Evolutionary conservation across 1,140 invertebrate genomes (phyloP).

Genomic region (Paraescarpia echinospica): DNA sequence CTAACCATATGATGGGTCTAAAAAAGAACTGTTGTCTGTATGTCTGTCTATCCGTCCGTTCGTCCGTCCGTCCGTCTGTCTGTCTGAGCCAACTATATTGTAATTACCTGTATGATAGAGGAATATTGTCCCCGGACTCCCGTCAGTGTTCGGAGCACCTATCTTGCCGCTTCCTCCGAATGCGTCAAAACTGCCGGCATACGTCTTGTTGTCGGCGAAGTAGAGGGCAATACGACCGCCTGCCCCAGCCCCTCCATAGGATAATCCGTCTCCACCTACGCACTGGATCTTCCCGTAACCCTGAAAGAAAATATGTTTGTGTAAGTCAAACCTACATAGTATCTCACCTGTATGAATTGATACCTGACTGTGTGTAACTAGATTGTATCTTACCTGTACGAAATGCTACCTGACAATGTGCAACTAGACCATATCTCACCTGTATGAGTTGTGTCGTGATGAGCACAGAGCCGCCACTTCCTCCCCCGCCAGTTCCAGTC

Average conservation of each 20-base stretch:
- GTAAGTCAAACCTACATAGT: too few relatives aligned
- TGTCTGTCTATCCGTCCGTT: background rate
- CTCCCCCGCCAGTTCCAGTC: conserved; percentile 39
- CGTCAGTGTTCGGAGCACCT: conserved; percentile 32
- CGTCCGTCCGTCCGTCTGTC: background rate
- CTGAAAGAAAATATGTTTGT: conserved; percentile 34
- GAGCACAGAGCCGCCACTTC: conserved; percentile 34
- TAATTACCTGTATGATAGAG: conserved; percentile 44
- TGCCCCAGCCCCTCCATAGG: conserved; percentile 36
- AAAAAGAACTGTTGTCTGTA: background rate
- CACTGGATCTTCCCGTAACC: conserved; percentile 43
- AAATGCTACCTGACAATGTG: background rate
- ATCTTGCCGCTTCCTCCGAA: conserved; percentile 37
- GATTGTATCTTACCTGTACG: background rate
- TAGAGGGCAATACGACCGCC: conserved; percentile 46
- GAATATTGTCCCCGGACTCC: conserved; percentile 45
- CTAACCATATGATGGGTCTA: too few relatives aligned
- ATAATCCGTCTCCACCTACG: conserved; percentile 38
- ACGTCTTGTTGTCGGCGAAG: conserved; percentile 43
- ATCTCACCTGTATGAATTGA: background rate
- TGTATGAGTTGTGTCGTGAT: conserved; percentile 38
- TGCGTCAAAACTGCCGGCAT: conserved; percentile 39
- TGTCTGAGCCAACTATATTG: background rate
- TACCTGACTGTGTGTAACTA: background rate
- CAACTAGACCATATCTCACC: conserved; percentile 28